These are phyloP conservation scores for Manis crassicaudata DNA, from an alignment of 2,797 vertebrate genomes.

Conservation along the genomic window DNA sequence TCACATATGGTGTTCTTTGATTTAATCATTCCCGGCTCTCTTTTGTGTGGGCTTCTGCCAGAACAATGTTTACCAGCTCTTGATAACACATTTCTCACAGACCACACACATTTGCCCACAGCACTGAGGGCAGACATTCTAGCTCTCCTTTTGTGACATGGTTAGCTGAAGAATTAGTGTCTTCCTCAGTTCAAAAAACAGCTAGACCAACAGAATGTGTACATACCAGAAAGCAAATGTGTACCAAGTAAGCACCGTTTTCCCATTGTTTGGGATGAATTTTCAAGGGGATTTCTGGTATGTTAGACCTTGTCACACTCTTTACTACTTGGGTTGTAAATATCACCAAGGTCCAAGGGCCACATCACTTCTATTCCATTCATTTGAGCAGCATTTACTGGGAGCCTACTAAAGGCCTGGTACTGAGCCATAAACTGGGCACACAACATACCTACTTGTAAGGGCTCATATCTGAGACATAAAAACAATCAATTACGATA, in stretches of 20 bases:
- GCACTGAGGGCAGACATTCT: neutral
- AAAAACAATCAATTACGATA: neutral
- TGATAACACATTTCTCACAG: slow-evolving; percentile 66
- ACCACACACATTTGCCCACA: slow-evolving; percentile 59
- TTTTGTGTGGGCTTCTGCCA: slow-evolving; percentile 50
- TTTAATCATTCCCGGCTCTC: slow-evolving; percentile 61
- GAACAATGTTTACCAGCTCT: slow-evolving; percentile 66
- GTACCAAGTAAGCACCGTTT: neutral
- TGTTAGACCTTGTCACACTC: neutral
- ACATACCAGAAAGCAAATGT: neutral
- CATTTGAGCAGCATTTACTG: neutral
- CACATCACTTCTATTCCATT: neutral
- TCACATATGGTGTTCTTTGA: slow-evolving; percentile 68
- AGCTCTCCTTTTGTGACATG: neutral
- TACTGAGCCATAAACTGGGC: neutral
- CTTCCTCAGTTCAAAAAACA: neutral
- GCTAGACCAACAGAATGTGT: neutral
- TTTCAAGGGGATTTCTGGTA: neutral
- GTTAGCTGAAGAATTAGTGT: neutral
- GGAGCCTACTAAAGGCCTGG: neutral
- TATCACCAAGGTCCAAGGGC: neutral
- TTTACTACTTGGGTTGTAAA: neutral
- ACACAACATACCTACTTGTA: neutral
- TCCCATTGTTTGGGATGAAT: neutral
- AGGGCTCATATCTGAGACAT: neutral